Percentiles rank a stretch among this genome's conserved stretches.
These are phyloP conservation scores for Sternarchorhynchus goeldii DNA, from an alignment of 2,797 vertebrate genomes.

Conservation along the genomic window DNA sequence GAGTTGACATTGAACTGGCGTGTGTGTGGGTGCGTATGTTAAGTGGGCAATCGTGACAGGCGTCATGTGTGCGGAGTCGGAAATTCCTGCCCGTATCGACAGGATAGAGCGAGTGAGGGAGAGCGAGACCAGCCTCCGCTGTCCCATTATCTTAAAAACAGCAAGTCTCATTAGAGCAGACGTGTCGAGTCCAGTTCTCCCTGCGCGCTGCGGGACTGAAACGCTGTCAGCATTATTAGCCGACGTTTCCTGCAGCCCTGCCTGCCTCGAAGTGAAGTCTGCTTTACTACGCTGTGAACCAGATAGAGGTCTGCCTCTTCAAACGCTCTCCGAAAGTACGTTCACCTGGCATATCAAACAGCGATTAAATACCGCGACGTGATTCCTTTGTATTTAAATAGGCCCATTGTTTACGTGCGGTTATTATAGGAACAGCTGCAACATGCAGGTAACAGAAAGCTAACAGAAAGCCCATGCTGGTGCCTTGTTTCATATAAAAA, in stretches of 20 bases:
- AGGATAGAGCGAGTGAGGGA: conserved; percentile 47
- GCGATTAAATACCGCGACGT: conserved; percentile 74
- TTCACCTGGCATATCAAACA: conserved; percentile 74
- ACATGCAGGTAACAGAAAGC: not conserved
- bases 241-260: conserved; percentile 71
- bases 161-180: conserved; percentile 60
- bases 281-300: conserved; percentile 79
- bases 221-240: conserved; percentile 73
- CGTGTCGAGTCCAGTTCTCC: conserved; percentile 66
- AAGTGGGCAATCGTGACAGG: conserved; percentile 39
- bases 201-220: conserved; percentile 58
- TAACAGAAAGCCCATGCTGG: too few species aligned
- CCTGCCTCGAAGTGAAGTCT: conserved; percentile 68
- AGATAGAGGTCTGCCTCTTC: conserved; percentile 78
- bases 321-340: conserved; percentile 72
- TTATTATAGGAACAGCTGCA: conserved; percentile 61
- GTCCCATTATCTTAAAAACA: conserved; percentile 56
- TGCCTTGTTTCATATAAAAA: not conserved
- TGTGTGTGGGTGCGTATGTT: conserved; percentile 30
- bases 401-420: conserved; percentile 73
- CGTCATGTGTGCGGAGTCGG: conserved; percentile 44
- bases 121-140: conserved; percentile 31
- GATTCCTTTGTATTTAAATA: conserved; percentile 79
- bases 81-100: conserved; percentile 46
- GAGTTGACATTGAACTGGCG: conserved; percentile 36